Conservation (phyloP, 2,113 vertebrate species). For the Myrmophylax atrothorax region DNA sequence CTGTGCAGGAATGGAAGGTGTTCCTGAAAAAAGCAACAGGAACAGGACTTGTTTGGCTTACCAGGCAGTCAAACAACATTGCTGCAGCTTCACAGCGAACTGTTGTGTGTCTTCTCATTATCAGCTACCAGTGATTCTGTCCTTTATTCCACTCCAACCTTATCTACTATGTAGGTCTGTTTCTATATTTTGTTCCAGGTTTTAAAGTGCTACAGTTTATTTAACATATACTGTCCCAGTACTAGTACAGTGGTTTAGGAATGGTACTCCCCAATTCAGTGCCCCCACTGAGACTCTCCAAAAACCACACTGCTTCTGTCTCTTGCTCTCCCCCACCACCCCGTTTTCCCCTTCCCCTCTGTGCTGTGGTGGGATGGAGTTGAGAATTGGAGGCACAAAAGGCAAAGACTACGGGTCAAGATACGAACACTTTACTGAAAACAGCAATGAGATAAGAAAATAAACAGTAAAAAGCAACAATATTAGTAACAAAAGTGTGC, state of each 20-base stretch:
- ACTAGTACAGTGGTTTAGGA: background rate
- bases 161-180: background rate
- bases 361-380: background rate
- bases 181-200: background rate
- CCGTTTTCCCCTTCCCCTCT: rapidly evolving
- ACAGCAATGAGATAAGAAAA: background rate
- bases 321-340: rapidly evolving
- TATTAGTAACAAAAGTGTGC: background rate
- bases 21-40: background rate
- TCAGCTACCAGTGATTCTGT: background rate
- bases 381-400: background rate
- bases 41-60: background rate
- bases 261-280: background rate
- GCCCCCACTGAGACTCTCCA: background rate
- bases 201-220: background rate
- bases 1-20: background rate
- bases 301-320: rapidly evolving
- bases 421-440: background rate
- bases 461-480: background rate
- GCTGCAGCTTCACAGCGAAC: background rate
- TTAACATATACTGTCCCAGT: background rate
- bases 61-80: background rate
- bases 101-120: background rate
- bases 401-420: background rate
- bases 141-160: background rate